Conservation (phyloP, 1,140 invertebrate genomes). For the Camponotus floridanus region DNA sequence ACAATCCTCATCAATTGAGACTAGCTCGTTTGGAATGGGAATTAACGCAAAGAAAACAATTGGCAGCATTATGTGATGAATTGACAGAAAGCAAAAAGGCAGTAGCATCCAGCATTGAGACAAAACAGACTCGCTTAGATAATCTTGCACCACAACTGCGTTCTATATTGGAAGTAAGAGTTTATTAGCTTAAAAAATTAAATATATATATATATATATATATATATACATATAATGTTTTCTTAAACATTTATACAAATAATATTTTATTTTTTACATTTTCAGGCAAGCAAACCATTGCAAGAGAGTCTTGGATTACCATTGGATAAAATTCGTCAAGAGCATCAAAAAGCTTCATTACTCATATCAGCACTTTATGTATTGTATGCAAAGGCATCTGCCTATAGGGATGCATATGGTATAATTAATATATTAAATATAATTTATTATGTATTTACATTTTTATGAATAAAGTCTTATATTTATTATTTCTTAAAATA, state of each 20-base stretch:
- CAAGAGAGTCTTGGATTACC: slow-evolving; percentile 95
- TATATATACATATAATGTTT: slow-evolving; percentile 1
- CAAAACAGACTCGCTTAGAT: slow-evolving; percentile 93
- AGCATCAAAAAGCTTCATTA: slow-evolving; percentile 91
- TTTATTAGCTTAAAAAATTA: slow-evolving; percentile 9
- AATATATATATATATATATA: too few species aligned
- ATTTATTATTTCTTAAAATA: slow-evolving; percentile 79
- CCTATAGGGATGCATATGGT: slow-evolving; percentile 94
- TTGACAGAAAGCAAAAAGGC: slow-evolving; percentile 92
- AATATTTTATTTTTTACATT: slow-evolving; percentile 48
- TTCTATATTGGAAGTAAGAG: slow-evolving; percentile 89
- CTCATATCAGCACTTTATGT: slow-evolving; percentile 95
- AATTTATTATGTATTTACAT: slow-evolving; percentile 73
- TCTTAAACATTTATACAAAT: slow-evolving; percentile 22
- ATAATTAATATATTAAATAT: slow-evolving; percentile 70
- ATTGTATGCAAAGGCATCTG: slow-evolving; percentile 93
- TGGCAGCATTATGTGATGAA: slow-evolving; percentile 92
- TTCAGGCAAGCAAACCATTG: slow-evolving; percentile 94
- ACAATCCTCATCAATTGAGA: slow-evolving; percentile 92
- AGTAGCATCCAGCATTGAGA: slow-evolving; percentile 91
- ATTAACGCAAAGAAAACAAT: slow-evolving; percentile 94
- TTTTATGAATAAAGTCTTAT: slow-evolving; percentile 70
- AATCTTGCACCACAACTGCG: slow-evolving; percentile 93
- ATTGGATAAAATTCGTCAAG: slow-evolving; percentile 91
- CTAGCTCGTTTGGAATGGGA: slow-evolving; percentile 97